phyloP scores from a whole-genome alignment of 2,797 vertebrate genomes.

The Sphenodon punctatus region DNA sequence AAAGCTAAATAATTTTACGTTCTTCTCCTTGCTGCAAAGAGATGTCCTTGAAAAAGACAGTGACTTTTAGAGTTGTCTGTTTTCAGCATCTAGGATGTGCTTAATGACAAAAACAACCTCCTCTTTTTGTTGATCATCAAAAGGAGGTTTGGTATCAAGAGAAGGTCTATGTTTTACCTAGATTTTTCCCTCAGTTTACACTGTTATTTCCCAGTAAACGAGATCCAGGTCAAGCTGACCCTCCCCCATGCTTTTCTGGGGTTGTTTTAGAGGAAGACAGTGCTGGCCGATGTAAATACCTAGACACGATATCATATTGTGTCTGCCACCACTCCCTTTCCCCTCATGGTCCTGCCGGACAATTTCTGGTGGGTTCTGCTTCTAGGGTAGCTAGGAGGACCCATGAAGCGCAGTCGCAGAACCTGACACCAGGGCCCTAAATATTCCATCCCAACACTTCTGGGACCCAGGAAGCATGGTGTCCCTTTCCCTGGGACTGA shows the following conservation, averaged over 20 bases:
- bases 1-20: background rate
- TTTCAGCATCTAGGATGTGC: background rate
- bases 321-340: too few relatives aligned
- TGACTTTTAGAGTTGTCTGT: too few relatives aligned
- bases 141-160: too few relatives aligned
- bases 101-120: background rate
- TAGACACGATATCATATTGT: too few relatives aligned
- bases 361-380: too few relatives aligned
- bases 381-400: too few relatives aligned
- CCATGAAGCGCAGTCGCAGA: too few relatives aligned
- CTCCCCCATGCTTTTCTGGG: background rate
- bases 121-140: background rate
- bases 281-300: background rate
- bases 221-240: background rate
- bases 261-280: background rate
- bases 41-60: background rate
- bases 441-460: too few relatives aligned
- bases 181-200: background rate
- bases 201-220: background rate
- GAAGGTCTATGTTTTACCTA: background rate
- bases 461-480: too few relatives aligned
- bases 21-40: background rate
- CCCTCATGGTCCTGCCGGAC: too few relatives aligned
- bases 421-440: too few relatives aligned
- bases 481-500: too few relatives aligned